These are phyloP conservation scores for Scaptomyza hsui DNA, from an alignment of 1,140 invertebrate genomes.

Conservation along the genomic window DNA sequence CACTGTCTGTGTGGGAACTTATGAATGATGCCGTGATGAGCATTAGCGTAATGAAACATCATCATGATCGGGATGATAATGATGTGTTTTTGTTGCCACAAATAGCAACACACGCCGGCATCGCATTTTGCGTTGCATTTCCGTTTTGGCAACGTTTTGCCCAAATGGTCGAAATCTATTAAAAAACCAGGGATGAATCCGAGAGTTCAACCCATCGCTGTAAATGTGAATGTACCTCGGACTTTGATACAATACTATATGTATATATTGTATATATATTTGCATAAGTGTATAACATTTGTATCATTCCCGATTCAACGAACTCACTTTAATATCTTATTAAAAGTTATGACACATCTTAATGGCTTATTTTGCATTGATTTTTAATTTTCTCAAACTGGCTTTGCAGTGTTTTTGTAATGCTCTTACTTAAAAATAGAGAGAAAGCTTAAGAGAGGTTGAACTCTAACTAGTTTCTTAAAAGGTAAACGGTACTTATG, in stretches of 20 bases:
- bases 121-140: conserved; percentile 62
- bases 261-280: neutral
- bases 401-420: neutral
- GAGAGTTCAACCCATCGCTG: neutral
- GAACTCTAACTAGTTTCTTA: no score
- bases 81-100: conserved; percentile 52
- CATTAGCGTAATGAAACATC: conserved; percentile 18
- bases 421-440: no score
- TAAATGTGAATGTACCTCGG: neutral
- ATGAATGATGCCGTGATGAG: conserved; percentile 64
- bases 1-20: conserved; percentile 36
- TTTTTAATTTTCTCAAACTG: conserved; percentile 23
- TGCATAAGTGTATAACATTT: neutral
- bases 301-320: conserved; percentile 28
- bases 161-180: conserved; percentile 3
- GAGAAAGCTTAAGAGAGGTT: no score
- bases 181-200: conserved; percentile 12
- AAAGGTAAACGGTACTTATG: no score
- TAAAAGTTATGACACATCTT: conserved; percentile 48
- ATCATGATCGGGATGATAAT: conserved; percentile 8
- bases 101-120: conserved; percentile 65
- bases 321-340: conserved; percentile 41
- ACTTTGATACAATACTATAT: neutral
- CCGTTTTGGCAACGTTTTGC: conserved; percentile 68
- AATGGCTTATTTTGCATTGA: conserved; percentile 33